Base-by-base conservation (phyloP, 2,888 invertebrate genomes). In the Drosophila hamatofila region DNA sequence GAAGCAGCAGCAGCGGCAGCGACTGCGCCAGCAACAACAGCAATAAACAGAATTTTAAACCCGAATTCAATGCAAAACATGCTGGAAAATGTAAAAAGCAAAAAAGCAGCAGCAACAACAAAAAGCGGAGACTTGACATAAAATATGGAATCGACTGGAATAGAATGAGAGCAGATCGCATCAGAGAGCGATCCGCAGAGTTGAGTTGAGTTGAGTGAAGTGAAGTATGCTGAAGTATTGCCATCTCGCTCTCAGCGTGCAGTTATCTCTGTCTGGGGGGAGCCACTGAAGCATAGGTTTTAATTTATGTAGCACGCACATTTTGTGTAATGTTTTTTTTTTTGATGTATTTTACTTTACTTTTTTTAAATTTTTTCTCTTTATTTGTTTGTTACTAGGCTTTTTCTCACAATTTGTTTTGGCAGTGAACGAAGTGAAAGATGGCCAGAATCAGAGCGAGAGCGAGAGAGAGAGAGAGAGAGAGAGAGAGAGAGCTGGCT, bases 11-110 rank as follows among this genome's bases (percentile, higher is more conserved):
- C 35, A 33, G 83, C 65, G 63, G 72, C 75, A 30, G 30, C n/a
- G n/a, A n/a, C n/a, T n/a, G n/a, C n/a, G n/a, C n/a, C 62, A 68
- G 68, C 72, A 60, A 63, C 59, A 65, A 51, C 44, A 52, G 67
- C 75, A 81, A 81, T 81, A 89, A 89, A 78, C 76, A 89, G 87
- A 78, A 88, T 85, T 85, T 89, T 59, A 80, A 89, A 48, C 88
- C 89, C 86, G 88, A 86, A 86, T 89, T 89, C 90, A 81, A 86
- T 89, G 88, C 90, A 86, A 88, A 86, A 86, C 78, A 88, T 83
- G 81, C 57, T 66, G 65, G 67, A 54, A 55, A 80, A 54, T 56
- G 56, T 80, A 81, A 49, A 49, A 21, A 30, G 30, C 49, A 49
- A 33, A 49, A 46, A 25, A 14, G 23, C 21, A 14, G 7, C n/a